These are phyloP conservation scores for Rhodophaea formosa DNA, from an alignment of 2,888 invertebrate species.

Conservation along the genomic window DNA sequence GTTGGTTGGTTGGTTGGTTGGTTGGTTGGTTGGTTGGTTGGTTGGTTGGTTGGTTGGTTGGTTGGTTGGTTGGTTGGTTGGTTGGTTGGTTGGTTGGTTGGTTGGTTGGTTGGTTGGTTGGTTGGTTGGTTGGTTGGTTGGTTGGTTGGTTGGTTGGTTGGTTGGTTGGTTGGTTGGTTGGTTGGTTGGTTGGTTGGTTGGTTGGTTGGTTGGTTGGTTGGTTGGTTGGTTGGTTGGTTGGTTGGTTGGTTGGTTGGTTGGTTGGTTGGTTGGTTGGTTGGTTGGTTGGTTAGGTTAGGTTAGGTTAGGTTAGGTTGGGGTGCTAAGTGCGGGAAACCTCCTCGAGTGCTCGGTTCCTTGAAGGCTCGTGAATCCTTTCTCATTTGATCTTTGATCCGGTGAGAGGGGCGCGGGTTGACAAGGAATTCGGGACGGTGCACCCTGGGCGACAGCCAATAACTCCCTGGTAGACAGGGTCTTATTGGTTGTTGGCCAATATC, in stretches of 20 bases:
- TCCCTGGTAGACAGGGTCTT: background rate
- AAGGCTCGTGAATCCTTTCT: background rate
- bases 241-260: conserved; percentile 24
- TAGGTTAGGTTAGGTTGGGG: conserved; percentile 32
- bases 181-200: background rate
- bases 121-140: too few species aligned
- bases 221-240: conserved; percentile 2
- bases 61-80: too few species aligned
- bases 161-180: too few species aligned
- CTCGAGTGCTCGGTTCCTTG: background rate
- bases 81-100: too few species aligned
- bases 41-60: too few species aligned
- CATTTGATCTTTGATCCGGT: background rate
- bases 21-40: too few species aligned
- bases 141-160: too few species aligned
- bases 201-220: background rate
- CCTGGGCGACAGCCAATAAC: conserved; percentile 2
- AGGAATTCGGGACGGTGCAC: conserved; percentile 3
- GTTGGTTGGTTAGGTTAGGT: conserved; percentile 30
- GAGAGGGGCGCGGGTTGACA: background rate
- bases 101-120: too few species aligned
- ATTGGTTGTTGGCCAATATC: background rate
- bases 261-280: conserved; percentile 26
- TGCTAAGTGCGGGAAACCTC: background rate
- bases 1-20: too few species aligned